A percentile compares a stretch with the other conserved stretches of the same genome.
Evolutionary conservation across 2,888 invertebrate species (phyloP).

Genomic region (Athalia cordata): DNA sequence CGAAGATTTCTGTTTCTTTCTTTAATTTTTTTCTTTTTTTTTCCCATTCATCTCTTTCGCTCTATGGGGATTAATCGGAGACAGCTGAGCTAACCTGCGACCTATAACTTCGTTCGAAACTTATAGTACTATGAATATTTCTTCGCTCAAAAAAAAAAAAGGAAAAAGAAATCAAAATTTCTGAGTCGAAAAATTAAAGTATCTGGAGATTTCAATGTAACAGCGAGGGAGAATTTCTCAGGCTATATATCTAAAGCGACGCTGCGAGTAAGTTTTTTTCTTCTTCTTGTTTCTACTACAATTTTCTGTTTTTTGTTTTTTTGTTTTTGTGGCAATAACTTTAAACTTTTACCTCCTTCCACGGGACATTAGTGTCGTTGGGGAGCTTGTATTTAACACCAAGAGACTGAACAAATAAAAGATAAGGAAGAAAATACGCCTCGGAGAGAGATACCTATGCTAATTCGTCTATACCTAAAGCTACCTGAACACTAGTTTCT

Average conservation of each 20-base stretch:
- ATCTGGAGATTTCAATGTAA: not conserved
- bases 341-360: not conserved
- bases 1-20: conserved; percentile 11
- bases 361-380: conserved; percentile 53
- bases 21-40: not conserved
- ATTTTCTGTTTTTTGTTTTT: not conserved
- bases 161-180: not conserved
- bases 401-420: conserved; percentile 53
- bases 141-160: not conserved
- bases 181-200: too few relatives aligned
- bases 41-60: not conserved
- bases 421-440: conserved; percentile 47
- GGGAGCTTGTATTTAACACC: conserved; percentile 51
- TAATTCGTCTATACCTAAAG: conserved; percentile 51
- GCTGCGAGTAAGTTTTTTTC: not conserved
- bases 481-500: conserved; percentile 35
- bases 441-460: conserved; percentile 56
- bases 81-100: conserved; percentile 36
- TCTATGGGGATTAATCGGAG: conserved; percentile 29
- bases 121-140: not conserved
- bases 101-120: not conserved
- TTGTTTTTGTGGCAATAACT: conserved; percentile 20
- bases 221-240: conserved; percentile 25
- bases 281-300: not conserved
- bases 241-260: conserved; percentile 1